Base-by-base conservation (phyloP, 1,140 invertebrate genomes). In the Drosophila novamexicana region DNA sequence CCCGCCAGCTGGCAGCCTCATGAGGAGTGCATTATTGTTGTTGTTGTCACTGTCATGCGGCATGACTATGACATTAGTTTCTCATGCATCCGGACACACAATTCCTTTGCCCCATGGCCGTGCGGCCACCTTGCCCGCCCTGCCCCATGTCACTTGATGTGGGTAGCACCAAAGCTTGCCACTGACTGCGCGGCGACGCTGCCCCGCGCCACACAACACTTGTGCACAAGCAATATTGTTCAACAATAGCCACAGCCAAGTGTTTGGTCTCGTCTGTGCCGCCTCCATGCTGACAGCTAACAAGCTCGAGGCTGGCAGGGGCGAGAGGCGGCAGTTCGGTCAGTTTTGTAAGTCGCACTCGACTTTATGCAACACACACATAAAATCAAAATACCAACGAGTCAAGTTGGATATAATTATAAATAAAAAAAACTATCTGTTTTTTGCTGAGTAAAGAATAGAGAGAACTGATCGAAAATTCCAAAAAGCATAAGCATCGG, bases 61-160 rank as follows among this genome's bases (percentile, higher is more conserved):
- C 70, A 74, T 85, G 81, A 85, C 75, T 85, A 81, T 85, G 77
- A 81, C 75, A 85, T 85, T 85, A 85, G 81, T 85, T 85, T 75
- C 36, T 18, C 56, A 45, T 50, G 61, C 58, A 71, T 68, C 58
- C 72, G 59, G 53, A 70, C 34, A 64, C 45, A 64, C 53, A 49
- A 37, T 16, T 54, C 18, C 16, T 9, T 52, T 50, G 63, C 40
- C n/a, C 2, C 40, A 47, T 18, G 22, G 22, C 22, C 22, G 4
- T 29, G 22, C 2, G 22, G 16, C 44, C 44, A 8, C 44, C 6
- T 45, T 18, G 14, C 44, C n/a, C 44, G 18, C 4, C 18, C 8
- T 18, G 44, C 54, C n/a, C 0, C 9, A 34, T 14, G n/a, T 8
- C 12, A 52, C n/a, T 14, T 52, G 29, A 45, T 36, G 32, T 16